These are phyloP conservation scores for Ophiodon elongatus DNA, from an alignment of 2,113 vertebrate species.

Conservation along the genomic window DNA sequence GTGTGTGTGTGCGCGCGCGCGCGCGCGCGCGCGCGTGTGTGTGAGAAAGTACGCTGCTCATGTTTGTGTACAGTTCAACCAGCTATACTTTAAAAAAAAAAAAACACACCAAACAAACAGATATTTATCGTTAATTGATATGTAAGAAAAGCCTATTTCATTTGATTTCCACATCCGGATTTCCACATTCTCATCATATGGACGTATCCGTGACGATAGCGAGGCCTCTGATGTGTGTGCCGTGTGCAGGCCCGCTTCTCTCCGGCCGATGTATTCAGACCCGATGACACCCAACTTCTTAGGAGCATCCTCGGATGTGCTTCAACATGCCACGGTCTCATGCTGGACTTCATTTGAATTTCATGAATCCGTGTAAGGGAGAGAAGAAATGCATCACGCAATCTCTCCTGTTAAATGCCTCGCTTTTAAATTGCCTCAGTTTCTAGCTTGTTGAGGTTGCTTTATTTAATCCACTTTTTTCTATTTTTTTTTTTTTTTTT, in stretches of 20 bases:
- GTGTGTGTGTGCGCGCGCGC: too few relatives aligned
- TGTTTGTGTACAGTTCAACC: conserved; percentile 10
- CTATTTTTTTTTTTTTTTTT: conserved; percentile 74
- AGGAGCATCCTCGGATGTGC: conserved; percentile 24
- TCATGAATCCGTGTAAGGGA: conserved; percentile 54
- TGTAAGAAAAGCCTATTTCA: conserved; percentile 33
- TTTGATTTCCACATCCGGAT: conserved; percentile 34
- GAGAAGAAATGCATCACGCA: conserved; percentile 39
- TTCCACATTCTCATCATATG: conserved; percentile 11
- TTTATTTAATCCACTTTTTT: conserved; percentile 69
- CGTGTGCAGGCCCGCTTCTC: conserved; percentile 15
- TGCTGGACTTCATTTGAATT: conserved; percentile 60
- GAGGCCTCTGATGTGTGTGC: conserved; percentile 21
- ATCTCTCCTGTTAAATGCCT: conserved; percentile 57
- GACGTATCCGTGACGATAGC: not conserved
- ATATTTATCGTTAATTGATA: conserved; percentile 8
- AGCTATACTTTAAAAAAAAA: not conserved
- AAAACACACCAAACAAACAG: too few relatives aligned
- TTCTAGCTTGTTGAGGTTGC: conserved; percentile 60
- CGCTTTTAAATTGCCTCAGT: conserved; percentile 57
- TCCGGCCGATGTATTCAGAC: conserved; percentile 31
- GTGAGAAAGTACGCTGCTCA: conserved; percentile 1
- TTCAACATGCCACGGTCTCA: conserved; percentile 47
- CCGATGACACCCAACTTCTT: conserved; percentile 37
- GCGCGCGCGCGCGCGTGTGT: too few relatives aligned